phyloP scores from a whole-genome alignment of 1,140 invertebrate genomes.

The Halictus rubicundus region DNA sequence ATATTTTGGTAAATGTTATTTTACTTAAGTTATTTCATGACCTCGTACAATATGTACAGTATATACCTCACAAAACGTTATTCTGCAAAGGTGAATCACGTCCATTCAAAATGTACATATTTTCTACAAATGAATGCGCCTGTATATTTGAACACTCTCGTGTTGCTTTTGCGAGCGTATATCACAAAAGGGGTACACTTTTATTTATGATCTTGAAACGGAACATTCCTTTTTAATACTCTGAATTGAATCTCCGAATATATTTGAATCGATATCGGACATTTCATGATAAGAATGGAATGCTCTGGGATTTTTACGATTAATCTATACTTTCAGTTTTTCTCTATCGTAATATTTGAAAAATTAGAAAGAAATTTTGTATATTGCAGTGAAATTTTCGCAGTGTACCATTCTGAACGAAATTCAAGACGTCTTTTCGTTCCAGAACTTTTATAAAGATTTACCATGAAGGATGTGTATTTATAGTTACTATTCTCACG shows the following conservation, averaged over 20 bases:
- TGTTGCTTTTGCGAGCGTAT: neutral
- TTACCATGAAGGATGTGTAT: neutral
- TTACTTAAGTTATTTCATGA: slow-evolving; percentile 24
- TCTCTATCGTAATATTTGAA: neutral
- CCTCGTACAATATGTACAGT: slow-evolving; percentile 31
- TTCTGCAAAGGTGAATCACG: slow-evolving; percentile 19
- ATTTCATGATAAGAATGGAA: neutral
- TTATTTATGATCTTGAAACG: slow-evolving; percentile 1
- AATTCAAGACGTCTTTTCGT: slow-evolving; percentile 13
- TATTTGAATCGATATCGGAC: neutral
- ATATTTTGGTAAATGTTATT: slow-evolving; percentile 10
- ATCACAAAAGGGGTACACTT: neutral
- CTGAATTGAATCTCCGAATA: slow-evolving; percentile 1
- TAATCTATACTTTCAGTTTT: neutral
- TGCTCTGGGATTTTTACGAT: neutral
- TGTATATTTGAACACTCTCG: neutral
- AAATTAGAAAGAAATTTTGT: neutral
- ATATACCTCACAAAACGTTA: slow-evolving; percentile 41
- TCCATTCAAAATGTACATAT: slow-evolving; percentile 8
- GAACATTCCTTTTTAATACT: slow-evolving; percentile 23
- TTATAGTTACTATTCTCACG: slow-evolving; percentile 11
- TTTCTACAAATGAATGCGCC: neutral
- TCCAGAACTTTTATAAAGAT: slow-evolving; percentile 12
- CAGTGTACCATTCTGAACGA: no score
- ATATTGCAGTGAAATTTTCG: neutral